A percentile compares a stretch with the other conserved stretches of the same genome.
Conservation (phyloP, 1,140 invertebrate genomes). For the Drosophila lowei region DNA sequence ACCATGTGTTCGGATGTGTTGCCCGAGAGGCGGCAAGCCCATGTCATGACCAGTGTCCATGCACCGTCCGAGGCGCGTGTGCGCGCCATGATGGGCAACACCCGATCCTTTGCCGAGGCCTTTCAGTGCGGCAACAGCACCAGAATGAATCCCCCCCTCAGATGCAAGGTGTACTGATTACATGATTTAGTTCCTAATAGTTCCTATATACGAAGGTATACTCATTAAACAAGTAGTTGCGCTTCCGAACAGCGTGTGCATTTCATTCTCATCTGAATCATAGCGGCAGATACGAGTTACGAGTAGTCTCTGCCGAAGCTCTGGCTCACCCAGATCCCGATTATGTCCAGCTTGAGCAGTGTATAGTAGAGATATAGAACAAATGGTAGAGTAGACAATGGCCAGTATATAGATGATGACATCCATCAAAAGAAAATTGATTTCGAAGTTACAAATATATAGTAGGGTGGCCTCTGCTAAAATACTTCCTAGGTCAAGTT, state of each 20-base stretch:
- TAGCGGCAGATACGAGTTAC: not conserved
- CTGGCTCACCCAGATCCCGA: constrained; percentile 96
- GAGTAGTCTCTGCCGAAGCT: constrained; percentile 90
- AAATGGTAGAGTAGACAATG: constrained; percentile 85
- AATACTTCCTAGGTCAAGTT: not conserved
- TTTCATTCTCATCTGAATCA: constrained; percentile 3
- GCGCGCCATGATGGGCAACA: constrained; percentile 93
- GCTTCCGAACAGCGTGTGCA: constrained; percentile 21
- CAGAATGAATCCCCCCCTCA: constrained; percentile 94
- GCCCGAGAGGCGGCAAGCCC: constrained; percentile 2
- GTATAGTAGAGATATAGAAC: constrained; percentile 90
- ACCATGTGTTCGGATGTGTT: constrained; percentile 57
- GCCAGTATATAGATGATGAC: too few relatives aligned
- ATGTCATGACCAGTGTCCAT: constrained; percentile 90
- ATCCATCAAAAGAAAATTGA: too few relatives aligned
- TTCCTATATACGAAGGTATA: constrained; percentile 4
- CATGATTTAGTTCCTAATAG: not conserved
- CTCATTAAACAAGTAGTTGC: constrained; percentile 17
- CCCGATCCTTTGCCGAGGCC: constrained; percentile 91
- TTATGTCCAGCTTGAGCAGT: constrained; percentile 93
- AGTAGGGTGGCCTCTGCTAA: not conserved
- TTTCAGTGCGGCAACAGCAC: constrained; percentile 91
- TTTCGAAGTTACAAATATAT: too few relatives aligned
- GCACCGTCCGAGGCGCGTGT: constrained; percentile 91
- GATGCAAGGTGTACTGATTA: constrained; percentile 91